phyloP scores from a whole-genome alignment of 2,113 vertebrate species.

The Phainopepla nitens region DNA sequence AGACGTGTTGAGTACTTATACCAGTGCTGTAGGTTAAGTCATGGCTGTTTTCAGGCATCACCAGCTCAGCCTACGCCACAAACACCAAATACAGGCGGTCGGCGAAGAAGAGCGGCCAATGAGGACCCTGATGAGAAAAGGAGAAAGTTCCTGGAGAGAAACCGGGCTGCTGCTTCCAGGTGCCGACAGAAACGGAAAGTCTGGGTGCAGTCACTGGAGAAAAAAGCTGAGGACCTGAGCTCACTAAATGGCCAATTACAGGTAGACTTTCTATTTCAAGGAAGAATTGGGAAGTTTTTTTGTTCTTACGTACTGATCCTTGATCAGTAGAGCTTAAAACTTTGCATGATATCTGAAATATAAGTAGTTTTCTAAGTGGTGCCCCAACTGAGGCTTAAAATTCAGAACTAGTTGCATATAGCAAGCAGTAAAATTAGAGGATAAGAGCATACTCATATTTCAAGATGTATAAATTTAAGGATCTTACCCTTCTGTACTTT shows the following conservation, averaged over 20 bases:
- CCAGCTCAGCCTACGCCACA: constrained; percentile 86
- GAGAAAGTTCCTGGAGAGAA: constrained; percentile 94
- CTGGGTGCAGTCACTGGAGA: constrained; percentile 96
- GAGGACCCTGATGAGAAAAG: constrained; percentile 97
- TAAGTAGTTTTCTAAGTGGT: neutral
- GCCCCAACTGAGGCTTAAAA: neutral
- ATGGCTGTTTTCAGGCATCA: constrained; percentile 77
- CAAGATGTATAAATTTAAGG: neutral
- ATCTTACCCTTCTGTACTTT: neutral
- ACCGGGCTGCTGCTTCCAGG: constrained; percentile 92
- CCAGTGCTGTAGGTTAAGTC: neutral
- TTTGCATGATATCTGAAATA: neutral
- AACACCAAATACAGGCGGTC: constrained; percentile 88
- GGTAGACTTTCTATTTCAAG: constrained; percentile 69
- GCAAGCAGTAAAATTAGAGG: neutral
- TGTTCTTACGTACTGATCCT: neutral
- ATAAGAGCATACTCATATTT: neutral
- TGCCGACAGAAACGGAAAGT: constrained; percentile 98
- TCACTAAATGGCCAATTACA: constrained; percentile 92
- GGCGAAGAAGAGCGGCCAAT: constrained; percentile 91
- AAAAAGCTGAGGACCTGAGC: constrained; percentile 91
- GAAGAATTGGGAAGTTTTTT: neutral
- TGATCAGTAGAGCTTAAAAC: neutral
- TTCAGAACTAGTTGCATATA: neutral
- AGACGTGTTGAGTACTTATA: neutral